Conservation (phyloP, 1,140 invertebrate genomes). For the Holotrichia oblita region DNA sequence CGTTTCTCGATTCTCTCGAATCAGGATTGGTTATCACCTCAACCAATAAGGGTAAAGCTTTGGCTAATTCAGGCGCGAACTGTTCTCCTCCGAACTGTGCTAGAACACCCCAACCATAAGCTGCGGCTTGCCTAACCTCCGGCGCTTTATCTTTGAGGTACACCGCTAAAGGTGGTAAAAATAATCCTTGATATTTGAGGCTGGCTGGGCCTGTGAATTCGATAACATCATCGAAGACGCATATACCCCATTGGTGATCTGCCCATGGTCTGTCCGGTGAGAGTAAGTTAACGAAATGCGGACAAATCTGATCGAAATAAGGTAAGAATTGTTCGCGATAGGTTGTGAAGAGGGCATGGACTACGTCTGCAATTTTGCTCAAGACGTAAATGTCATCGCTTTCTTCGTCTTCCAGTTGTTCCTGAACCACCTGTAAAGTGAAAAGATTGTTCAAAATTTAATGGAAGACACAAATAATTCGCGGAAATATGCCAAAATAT, state of each 20-base stretch:
- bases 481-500: too few relatives aligned
- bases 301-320: conserved; percentile 88
- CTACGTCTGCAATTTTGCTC: conserved; percentile 92
- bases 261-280: conserved; percentile 84
- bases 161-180: conserved; percentile 81
- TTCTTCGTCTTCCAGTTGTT: conserved; percentile 92
- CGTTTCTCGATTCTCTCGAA: conserved; percentile 82
- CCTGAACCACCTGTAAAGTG: conserved; percentile 82
- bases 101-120: conserved; percentile 95
- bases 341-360: conserved; percentile 89
- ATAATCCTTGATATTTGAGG: conserved; percentile 87
- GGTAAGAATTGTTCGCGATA: conserved; percentile 89
- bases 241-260: conserved; percentile 97
- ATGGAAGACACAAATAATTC: too few relatives aligned
- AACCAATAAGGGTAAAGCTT: conserved; percentile 83
- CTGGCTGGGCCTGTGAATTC: conserved; percentile 86
- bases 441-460: conserved; percentile 33
- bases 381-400: conserved; percentile 92
- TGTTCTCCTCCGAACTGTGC: conserved; percentile 90
- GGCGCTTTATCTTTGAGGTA: conserved; percentile 81
- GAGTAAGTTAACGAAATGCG: conserved; percentile 88
- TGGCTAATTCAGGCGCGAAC: conserved; percentile 83
- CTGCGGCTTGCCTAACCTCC: conserved; percentile 95
- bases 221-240: conserved; percentile 97
- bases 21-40: conserved; percentile 87